These are phyloP conservation scores for Parazoanthus atlanticus DNA, from an alignment of 92 coral and sea anemone species.

Conservation along the genomic window DNA sequence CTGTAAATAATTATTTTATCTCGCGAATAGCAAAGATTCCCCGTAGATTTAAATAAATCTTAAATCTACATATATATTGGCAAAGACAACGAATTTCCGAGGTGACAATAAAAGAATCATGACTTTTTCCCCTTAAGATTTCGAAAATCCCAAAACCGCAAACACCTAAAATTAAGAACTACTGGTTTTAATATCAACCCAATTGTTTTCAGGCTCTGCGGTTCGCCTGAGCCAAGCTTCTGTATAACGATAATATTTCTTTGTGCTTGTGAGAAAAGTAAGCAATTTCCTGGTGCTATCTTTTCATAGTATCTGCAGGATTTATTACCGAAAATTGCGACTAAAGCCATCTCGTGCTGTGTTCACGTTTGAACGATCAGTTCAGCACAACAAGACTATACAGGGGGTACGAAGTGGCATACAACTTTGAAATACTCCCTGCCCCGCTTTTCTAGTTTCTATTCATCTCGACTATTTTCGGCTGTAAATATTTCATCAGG, in stretches of 20 bases:
- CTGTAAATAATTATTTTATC: constrained; percentile 22
- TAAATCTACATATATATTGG: constrained; percentile 23
- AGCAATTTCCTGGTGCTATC: constrained; percentile 42
- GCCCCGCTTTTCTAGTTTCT: neutral
- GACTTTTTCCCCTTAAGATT: neutral
- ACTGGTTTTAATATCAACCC: constrained; percentile 36
- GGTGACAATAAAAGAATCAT: constrained; percentile 23
- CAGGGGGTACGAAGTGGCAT: constrained; percentile 24
- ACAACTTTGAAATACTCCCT: constrained; percentile 34
- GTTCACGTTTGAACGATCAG: neutral
- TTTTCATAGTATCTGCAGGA: constrained; percentile 22
- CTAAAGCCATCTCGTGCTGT: constrained; percentile 25
- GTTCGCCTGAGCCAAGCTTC: constrained; percentile 23
- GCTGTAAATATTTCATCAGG: constrained; percentile 38
- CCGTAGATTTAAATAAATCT: neutral
- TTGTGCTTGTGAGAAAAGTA: constrained; percentile 40
- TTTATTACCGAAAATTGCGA: constrained; percentile 34
- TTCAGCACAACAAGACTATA: neutral
- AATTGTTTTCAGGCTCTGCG: constrained; percentile 37
- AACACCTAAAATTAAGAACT: constrained; percentile 22
- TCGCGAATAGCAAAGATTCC: neutral
- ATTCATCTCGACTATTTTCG: constrained; percentile 15
- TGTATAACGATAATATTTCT: constrained; percentile 17
- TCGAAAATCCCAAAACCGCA: neutral
- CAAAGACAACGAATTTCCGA: constrained; percentile 28